Percentiles rank a stretch among this genome's conserved stretches.
These are phyloP conservation scores for Myiopsitta monachus DNA, from an alignment of 2,113 vertebrate species.

Conservation along the genomic window DNA sequence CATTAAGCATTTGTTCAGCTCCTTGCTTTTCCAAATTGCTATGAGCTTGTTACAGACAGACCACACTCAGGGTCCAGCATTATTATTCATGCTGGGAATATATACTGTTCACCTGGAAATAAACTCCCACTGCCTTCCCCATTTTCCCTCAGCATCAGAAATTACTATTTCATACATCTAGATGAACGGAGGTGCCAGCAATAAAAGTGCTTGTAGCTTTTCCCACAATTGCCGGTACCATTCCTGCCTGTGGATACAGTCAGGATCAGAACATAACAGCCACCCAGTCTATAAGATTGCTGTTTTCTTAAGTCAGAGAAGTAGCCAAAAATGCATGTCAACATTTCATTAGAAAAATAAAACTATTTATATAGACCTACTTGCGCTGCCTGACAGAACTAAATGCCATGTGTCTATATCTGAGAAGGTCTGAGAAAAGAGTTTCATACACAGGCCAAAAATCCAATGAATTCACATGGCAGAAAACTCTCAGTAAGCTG, in stretches of 20 bases:
- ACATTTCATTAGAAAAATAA: background rate
- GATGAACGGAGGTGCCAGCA: background rate
- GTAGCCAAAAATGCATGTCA: background rate
- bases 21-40: background rate
- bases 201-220: background rate
- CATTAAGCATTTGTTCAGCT: background rate
- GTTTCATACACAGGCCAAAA: background rate
- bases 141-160: background rate
- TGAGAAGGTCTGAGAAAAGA: background rate
- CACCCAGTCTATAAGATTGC: background rate
- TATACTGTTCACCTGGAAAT: background rate
- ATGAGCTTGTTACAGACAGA: background rate
- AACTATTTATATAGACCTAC: background rate
- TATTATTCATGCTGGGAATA: background rate
- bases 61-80: background rate
- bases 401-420: background rate
- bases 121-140: background rate
- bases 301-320: background rate
- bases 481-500: background rate
- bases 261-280: background rate
- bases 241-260: accelerated
- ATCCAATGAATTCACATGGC: background rate
- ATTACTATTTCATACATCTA: background rate
- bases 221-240: accelerated
- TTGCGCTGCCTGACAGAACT: background rate